Percentiles rank a stretch among this genome's conserved stretches.
Evolutionary conservation across 2,888 invertebrate genomes (phyloP).

Genomic region (Eremobia ochroleuca): DNA sequence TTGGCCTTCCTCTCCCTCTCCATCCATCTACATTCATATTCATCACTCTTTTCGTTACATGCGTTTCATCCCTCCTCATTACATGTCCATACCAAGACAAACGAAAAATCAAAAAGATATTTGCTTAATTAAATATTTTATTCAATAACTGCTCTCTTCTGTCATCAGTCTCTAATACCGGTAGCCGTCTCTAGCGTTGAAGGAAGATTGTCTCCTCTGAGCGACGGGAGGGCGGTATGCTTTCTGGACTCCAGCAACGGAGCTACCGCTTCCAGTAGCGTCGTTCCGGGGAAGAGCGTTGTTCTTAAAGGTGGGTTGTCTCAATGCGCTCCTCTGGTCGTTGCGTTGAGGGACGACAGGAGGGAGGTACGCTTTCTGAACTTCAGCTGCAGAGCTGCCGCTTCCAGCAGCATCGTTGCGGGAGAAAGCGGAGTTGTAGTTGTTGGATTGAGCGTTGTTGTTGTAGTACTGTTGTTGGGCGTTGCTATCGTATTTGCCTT

Average conservation of each 20-base stretch:
- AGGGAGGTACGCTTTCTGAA: constrained; percentile 67
- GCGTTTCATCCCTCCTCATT: too few species aligned
- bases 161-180: constrained; percentile 4
- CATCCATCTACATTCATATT: too few species aligned
- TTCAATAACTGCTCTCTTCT: neutral
- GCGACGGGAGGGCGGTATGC: constrained; percentile 78
- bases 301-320: constrained; percentile 57
- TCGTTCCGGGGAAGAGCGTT: constrained; percentile 68
- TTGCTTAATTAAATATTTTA: constrained; percentile 58
- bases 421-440: constrained; percentile 37
- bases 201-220: constrained; percentile 37
- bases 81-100: too few species aligned
- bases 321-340: constrained; percentile 50
- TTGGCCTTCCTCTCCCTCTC: too few species aligned
- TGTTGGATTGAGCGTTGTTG: constrained; percentile 57
- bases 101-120: too few species aligned
- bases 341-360: constrained; percentile 71
- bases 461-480: constrained; percentile 65
- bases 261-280: constrained; percentile 22
- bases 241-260: constrained; percentile 53
- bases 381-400: constrained; percentile 16
- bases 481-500: constrained; percentile 78
- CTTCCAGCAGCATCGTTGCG: constrained; percentile 30
- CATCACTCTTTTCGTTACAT: too few species aligned
- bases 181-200: neutral